phyloP scores from a whole-genome alignment of 2,113 vertebrate genomes.

The Laticauda laticaudata region DNA sequence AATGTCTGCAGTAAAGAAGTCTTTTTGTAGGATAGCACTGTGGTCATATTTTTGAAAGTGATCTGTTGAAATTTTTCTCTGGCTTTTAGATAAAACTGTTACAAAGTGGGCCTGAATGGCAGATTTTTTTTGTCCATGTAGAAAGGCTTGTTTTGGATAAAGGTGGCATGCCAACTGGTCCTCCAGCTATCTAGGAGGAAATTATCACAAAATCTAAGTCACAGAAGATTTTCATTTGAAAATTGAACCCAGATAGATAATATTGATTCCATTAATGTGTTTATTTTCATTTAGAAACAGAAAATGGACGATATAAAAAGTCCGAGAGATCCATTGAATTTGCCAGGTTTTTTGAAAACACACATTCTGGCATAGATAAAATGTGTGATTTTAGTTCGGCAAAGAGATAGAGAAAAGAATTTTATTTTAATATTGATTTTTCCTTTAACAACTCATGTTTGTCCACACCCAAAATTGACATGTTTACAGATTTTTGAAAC shows the following conservation, averaged over 20 bases:
- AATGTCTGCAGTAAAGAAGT: neutral
- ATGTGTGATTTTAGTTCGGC: neutral
- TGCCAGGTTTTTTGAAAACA: neutral
- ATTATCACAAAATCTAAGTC: neutral
- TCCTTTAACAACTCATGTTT: neutral
- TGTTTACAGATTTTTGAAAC: neutral
- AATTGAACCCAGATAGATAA: neutral
- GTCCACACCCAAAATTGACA: neutral
- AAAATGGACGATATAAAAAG: neutral
- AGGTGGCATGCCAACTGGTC: neutral
- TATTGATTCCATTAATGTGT: neutral
- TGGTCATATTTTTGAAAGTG: neutral
- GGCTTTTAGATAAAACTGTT: neutral
- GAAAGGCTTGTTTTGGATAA: neutral
- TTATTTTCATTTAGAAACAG: neutral
- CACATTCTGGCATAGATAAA: neutral
- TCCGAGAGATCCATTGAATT: neutral
- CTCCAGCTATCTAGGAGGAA: neutral
- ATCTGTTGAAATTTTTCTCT: neutral
- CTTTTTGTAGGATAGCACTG: neutral
- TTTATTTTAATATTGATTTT: neutral
- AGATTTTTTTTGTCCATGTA: neutral
- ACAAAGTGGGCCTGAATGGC: neutral
- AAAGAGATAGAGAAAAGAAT: neutral
- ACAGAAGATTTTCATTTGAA: neutral